Base-by-base conservation (phyloP, 2,113 vertebrate genomes). In the Oncorhynchus tshawytscha region DNA sequence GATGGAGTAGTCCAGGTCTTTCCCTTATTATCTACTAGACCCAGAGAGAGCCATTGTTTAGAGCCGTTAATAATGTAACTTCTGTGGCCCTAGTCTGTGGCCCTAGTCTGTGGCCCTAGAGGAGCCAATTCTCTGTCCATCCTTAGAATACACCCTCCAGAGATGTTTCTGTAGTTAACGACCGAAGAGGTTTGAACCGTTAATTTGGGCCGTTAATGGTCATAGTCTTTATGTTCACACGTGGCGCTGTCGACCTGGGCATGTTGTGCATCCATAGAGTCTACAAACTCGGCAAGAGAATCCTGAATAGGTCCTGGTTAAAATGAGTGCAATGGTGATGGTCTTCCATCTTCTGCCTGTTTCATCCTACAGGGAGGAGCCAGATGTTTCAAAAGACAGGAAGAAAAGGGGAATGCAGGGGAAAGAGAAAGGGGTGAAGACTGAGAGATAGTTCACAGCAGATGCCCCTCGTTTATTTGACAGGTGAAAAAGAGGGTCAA, bases 1-100 rank as follows among this genome's bases (percentile, higher is more conserved):
- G 85, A 70, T 77, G 6, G 29, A 68, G 82, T 16, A 48, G 78
- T 77, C 79, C 79, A 79, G 77, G 76, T 74, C 73, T 67, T 18
- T 18, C 51, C 31, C 75, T 71, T 81, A 82, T 86, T 82, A 86
- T 90, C 84, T 85, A 73, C 15, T 27, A 78, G 77, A 77, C 85
- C 82, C 86, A 82, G 78, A 84, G 81, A 76, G 54, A 68, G 67
- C 84, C 79, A 77, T 93, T 91, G 90, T 91, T 80, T 68, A 64
- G 59, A n/a, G 0, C 72, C 81, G 88, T 92, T 85, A 91, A 91
- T 91, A 92, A 92, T 91, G 90, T 81, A 84, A 80, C 74, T 48
- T 85, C 78, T 87, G 78, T 87, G 77, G 85, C 79, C 48, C 51
- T 45, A 71, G 71, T 85, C 78, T 87, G 78, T 87, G 77, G 85